Evolutionary conservation across 2,888 invertebrate species (phyloP).

Genomic region (Leuctra nigra): DNA sequence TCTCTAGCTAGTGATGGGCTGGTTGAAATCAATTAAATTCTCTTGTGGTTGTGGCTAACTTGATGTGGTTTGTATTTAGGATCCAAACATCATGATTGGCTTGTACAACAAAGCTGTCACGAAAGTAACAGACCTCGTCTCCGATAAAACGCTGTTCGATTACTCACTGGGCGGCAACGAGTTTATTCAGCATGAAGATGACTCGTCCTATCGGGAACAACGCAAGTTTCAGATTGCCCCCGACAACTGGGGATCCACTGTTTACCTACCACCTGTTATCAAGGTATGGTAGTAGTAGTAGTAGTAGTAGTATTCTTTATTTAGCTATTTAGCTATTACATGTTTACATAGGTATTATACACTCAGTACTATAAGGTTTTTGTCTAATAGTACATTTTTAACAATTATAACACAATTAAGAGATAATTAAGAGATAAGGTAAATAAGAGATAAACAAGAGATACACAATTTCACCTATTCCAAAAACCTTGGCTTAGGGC

Average conservation of each 20-base stretch:
- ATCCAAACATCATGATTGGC: constrained; percentile 9
- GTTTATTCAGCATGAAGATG: not conserved
- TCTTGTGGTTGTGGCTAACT: too few species aligned
- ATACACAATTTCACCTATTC: too few species aligned
- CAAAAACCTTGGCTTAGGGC: too few species aligned
- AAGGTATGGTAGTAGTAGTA: not conserved
- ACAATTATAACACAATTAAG: too few species aligned
- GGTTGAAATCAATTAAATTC: too few species aligned
- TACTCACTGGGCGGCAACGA: constrained; percentile 4
- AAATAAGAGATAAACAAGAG: too few species aligned
- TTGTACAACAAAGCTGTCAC: not conserved
- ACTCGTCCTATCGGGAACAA: not conserved
- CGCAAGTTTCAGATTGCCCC: not conserved
- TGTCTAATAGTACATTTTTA: too few species aligned
- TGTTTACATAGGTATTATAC: too few species aligned
- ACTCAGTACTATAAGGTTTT: too few species aligned
- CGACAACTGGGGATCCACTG: not conserved
- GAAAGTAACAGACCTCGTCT: not conserved
- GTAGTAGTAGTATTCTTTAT: not conserved
- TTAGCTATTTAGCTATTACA: too few species aligned
- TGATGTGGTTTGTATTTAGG: not conserved
- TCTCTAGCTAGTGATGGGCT: too few species aligned
- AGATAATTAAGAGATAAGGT: too few species aligned
- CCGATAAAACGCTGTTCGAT: not conserved
- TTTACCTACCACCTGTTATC: not conserved